These are phyloP conservation scores for Mola mola DNA, from an alignment of 2,113 vertebrate species.

Conservation along the genomic window DNA sequence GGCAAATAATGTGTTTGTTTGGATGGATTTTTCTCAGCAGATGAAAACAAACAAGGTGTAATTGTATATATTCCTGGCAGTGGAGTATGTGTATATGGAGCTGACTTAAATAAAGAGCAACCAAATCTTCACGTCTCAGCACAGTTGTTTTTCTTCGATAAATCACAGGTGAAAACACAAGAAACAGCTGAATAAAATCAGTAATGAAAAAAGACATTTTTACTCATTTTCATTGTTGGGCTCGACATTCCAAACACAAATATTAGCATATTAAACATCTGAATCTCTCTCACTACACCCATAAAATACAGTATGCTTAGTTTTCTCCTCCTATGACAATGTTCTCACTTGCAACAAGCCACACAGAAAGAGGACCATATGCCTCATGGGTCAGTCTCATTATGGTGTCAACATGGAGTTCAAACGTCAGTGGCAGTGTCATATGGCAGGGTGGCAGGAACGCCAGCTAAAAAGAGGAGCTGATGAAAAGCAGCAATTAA, in stretches of 20 bases:
- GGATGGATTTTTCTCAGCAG: too few species aligned
- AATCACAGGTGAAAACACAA: background rate
- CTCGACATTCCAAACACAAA: background rate
- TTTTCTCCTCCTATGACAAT: background rate
- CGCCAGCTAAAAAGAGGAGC: conserved; percentile 11
- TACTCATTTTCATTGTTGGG: background rate
- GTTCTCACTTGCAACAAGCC: conserved; percentile 1
- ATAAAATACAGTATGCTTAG: background rate
- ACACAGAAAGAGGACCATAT: conserved; percentile 8
- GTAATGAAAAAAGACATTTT: too few species aligned
- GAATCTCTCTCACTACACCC: background rate
- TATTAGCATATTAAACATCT: background rate
- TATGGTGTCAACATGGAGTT: conserved; percentile 11
- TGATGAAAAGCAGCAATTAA: background rate
- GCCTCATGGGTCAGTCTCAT: background rate
- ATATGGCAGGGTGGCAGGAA: conserved; percentile 2
- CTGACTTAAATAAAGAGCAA: too few species aligned
- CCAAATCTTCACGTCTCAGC: too few species aligned
- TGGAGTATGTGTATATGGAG: too few species aligned
- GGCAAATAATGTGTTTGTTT: too few species aligned
- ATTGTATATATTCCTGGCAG: too few species aligned
- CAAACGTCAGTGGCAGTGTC: conserved; percentile 10
- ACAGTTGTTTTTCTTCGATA: too few species aligned
- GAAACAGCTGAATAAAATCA: background rate
- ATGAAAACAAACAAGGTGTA: too few species aligned